Percentiles rank a stretch among this genome's conserved stretches.
These are phyloP conservation scores for Trichonephila inaurata DNA, from an alignment of 1,140 invertebrate species.

Conservation along the genomic window DNA sequence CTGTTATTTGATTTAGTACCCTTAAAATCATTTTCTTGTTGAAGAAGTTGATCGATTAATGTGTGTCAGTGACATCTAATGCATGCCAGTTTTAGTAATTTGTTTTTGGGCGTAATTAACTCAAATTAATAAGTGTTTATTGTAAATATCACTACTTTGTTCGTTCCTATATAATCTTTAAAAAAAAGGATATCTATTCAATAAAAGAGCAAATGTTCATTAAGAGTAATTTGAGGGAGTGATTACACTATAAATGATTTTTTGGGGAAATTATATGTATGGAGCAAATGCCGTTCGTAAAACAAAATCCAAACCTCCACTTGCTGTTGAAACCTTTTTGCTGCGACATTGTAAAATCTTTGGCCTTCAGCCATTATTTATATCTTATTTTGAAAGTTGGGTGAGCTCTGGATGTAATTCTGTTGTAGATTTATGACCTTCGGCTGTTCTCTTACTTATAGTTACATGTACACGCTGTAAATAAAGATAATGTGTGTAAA, in stretches of 20 bases:
- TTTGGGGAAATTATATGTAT: too few relatives aligned
- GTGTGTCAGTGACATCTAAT: too few relatives aligned
- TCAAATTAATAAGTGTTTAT: too few relatives aligned
- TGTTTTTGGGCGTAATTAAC: too few relatives aligned
- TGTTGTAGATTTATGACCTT: slow-evolving; percentile 41
- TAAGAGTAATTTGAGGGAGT: neutral
- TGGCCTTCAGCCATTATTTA: slow-evolving; percentile 18
- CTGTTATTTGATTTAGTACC: too few relatives aligned
- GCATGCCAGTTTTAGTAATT: too few relatives aligned
- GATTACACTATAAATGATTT: neutral
- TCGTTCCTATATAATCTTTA: too few relatives aligned
- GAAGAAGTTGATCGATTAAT: too few relatives aligned
- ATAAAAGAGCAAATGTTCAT: too few relatives aligned
- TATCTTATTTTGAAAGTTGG: neutral
- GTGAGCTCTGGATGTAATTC: slow-evolving; percentile 14
- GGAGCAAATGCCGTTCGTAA: neutral
- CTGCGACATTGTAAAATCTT: neutral
- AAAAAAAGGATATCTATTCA: too few relatives aligned
- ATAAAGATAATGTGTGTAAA: slow-evolving; percentile 29
- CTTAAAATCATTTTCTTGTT: too few relatives aligned
- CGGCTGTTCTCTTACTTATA: slow-evolving; percentile 15
- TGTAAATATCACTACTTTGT: too few relatives aligned
- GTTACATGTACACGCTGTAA: neutral
- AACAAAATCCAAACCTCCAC: neutral
- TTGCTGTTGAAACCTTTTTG: neutral